These are phyloP conservation scores for Callosobruchus maculatus DNA, from an alignment of 2,888 invertebrate genomes.

Conservation along the genomic window DNA sequence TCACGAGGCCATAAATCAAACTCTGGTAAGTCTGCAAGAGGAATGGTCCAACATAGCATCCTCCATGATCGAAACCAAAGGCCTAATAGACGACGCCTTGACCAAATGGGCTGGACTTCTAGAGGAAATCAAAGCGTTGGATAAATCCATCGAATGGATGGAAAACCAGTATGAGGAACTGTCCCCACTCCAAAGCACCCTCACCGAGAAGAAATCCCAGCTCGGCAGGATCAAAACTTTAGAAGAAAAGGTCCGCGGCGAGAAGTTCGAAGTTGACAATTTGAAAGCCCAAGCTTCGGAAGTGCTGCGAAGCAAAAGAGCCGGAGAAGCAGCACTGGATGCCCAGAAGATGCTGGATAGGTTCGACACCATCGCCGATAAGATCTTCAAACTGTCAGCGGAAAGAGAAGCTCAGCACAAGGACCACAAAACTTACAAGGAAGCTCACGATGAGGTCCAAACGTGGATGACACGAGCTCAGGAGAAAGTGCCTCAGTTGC, in stretches of 20 bases:
- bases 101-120: slow-evolving; percentile 88
- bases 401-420: slow-evolving; percentile 84
- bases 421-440: slow-evolving; percentile 86
- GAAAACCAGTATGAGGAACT: slow-evolving; percentile 72
- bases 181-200: slow-evolving; percentile 71
- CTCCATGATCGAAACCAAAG: slow-evolving; percentile 87
- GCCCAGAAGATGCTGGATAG: slow-evolving; percentile 81
- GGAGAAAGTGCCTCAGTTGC: slow-evolving; percentile 84
- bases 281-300: slow-evolving; percentile 80
- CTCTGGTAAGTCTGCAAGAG: slow-evolving; percentile 78
- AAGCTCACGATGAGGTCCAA: slow-evolving; percentile 85
- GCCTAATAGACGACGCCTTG: slow-evolving; percentile 81
- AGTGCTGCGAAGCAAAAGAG: slow-evolving; percentile 82
- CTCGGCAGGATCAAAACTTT: slow-evolving; percentile 79
- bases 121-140: slow-evolving; percentile 81
- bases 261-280: slow-evolving; percentile 85
- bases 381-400: slow-evolving; percentile 69
- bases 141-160: slow-evolving; percentile 77
- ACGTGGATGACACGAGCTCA: slow-evolving; percentile 84
- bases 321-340: slow-evolving; percentile 76
- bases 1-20: slow-evolving; percentile 81
- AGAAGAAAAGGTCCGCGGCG: slow-evolving; percentile 85
- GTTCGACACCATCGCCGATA: slow-evolving; percentile 75
- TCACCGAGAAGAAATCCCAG: slow-evolving; percentile 83
- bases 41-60: slow-evolving; percentile 86